These are phyloP conservation scores for Drosophila leontia DNA, from an alignment of 1,140 invertebrate genomes.

Conservation along the genomic window DNA sequence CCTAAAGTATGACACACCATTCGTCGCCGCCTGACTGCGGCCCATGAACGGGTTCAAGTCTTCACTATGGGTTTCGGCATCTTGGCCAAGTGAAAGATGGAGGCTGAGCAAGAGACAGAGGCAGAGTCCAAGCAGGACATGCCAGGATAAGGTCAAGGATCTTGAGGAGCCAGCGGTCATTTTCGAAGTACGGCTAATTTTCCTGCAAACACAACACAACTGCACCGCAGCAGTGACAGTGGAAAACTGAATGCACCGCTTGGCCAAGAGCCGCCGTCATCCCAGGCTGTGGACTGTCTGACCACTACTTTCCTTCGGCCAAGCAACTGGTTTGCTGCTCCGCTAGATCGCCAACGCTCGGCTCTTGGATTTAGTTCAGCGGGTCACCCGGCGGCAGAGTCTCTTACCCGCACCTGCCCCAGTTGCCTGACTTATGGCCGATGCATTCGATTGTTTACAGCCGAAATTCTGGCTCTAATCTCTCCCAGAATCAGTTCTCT, in stretches of 20 bases:
- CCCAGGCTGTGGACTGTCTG: conserved; percentile 50
- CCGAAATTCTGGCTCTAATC: conserved; percentile 42
- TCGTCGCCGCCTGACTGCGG: conserved; percentile 28
- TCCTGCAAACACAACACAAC: conserved; percentile 55
- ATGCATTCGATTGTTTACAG: conserved; percentile 38
- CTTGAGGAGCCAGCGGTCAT: conserved; percentile 25
- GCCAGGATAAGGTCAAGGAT: conserved; percentile 39
- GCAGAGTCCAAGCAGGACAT: conserved; percentile 57
- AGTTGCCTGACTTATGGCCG: conserved; percentile 59
- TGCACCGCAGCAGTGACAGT: conserved; percentile 71
- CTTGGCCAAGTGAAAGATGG: conserved; percentile 25
- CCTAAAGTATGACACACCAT: conserved; percentile 74
- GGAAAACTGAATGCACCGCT: conserved; percentile 65
- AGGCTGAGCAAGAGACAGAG: conserved; percentile 25
- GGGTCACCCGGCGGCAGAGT: conserved; percentile 51
- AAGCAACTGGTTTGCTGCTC: conserved; percentile 65
- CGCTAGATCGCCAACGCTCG: conserved; percentile 42
- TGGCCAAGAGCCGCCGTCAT: conserved; percentile 45
- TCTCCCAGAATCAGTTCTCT: conserved; percentile 23
- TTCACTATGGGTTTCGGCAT: conserved; percentile 34
- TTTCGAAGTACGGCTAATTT: conserved; percentile 6
- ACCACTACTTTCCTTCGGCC: conserved; percentile 46
- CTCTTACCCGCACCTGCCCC: conserved; percentile 31
- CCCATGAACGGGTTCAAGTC: conserved; percentile 44
- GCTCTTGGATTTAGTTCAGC: conserved; percentile 69